phyloP scores from a whole-genome alignment of 37 sponge, comb jelly and placozoan genomes.

The Beroe forskalii region DNA sequence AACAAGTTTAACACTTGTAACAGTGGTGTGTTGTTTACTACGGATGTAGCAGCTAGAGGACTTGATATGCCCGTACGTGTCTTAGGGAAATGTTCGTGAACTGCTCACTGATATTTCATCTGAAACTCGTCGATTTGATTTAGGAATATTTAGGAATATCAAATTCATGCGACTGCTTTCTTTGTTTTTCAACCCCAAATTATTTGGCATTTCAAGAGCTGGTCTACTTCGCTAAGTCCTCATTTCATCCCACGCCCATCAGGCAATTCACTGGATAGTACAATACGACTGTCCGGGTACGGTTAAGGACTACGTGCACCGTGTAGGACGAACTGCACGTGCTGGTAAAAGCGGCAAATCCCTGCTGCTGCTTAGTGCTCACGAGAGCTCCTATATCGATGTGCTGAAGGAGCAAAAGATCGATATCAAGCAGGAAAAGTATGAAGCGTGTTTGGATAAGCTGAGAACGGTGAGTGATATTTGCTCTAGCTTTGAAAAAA shows the following conservation, averaged over 20 bases:
- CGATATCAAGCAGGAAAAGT: neutral
- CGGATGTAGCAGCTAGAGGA: conserved; percentile 27
- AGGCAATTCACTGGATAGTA: conserved; percentile 20
- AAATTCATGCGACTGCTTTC: too few relatives aligned
- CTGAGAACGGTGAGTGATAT: neutral
- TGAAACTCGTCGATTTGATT: too few relatives aligned
- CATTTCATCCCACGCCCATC: too few relatives aligned
- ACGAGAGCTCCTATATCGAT: neutral
- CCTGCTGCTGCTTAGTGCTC: neutral
- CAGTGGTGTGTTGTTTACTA: conserved; percentile 2
- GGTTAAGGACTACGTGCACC: conserved; percentile 41
- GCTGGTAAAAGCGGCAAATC: conserved; percentile 10
- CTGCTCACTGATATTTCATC: too few relatives aligned
- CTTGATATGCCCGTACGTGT: conserved; percentile 4
- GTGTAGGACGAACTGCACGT: conserved; percentile 26
- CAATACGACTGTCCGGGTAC: conserved; percentile 22
- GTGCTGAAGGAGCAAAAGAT: neutral
- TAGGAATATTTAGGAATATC: too few relatives aligned
- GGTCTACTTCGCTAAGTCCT: too few relatives aligned
- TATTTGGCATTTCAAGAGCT: too few relatives aligned
- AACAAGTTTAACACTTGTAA: conserved; percentile 38
- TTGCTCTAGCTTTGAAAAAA: too few relatives aligned
- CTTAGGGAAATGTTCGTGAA: too few relatives aligned
- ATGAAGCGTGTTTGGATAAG: conserved; percentile 1
- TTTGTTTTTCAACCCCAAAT: too few relatives aligned